Evolutionary conservation across 2,888 invertebrate species (phyloP), one percentile per base, ranked within the genome.

Genomic region (Acanthococcus lagerstroemiae): DNA sequence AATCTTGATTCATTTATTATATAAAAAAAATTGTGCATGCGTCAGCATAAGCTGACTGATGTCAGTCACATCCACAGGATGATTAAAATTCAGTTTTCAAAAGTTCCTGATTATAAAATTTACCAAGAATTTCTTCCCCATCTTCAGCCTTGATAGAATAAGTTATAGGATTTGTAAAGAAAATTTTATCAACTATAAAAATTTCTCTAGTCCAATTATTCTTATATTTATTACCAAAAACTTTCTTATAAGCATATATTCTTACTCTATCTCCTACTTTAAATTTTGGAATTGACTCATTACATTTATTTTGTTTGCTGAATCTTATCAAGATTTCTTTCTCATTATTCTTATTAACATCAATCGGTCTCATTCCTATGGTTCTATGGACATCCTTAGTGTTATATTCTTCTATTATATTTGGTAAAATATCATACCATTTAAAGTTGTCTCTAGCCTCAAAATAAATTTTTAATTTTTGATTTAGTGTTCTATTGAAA

Each of bases 391-490:
- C 48, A 48, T 50, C n/a, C 19, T 12, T 37, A 17, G 21, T 27
- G 21, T 61, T 61, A 12, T 61, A 65, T 21, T 54, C 45, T 17
- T 65, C 15, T 24, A 65, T 3, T 4, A 65, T 44, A 1, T 22
- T 30, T 37, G 37, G 55, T 45, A 65, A 5, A 55, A 50, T 50
- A 24, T 55, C 22, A 17, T 24, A 24, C 65, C 65, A 65, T 12
- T 48, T 45, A 45, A 46, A 60, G 26, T 60, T 60, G 46, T 46
- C 26, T 22, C 26, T 22, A 4, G 26, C 26, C 22, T 60, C 22
- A 60, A 60, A 46, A 60, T 46, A 60, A 3, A 60, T 46, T 60
- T 46, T 65, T 27, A 65, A 55, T 46, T 65, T 65, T 50, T 65
- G 24, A 46, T 65, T 65, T 25, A 65, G 15, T 15, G 65, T 65